These are phyloP conservation scores for Norana najaformis DNA, from an alignment of 2,888 invertebrate species.

Conservation along the genomic window DNA sequence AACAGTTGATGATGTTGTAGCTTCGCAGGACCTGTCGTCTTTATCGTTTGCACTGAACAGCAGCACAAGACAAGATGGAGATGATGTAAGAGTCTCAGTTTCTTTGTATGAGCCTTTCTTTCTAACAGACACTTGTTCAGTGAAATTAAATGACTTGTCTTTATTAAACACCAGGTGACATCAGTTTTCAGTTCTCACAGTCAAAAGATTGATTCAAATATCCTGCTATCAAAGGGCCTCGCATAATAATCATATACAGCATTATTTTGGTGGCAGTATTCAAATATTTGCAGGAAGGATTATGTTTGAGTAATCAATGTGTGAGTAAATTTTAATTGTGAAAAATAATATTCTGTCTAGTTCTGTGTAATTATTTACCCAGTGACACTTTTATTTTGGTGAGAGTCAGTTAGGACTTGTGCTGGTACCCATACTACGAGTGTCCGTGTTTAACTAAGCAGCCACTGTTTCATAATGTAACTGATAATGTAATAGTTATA, in stretches of 20 bases:
- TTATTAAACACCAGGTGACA: background rate
- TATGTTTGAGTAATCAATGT: background rate
- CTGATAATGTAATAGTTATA: background rate
- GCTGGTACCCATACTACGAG: background rate
- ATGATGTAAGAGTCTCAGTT: background rate
- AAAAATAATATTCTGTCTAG: background rate
- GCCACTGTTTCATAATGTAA: background rate
- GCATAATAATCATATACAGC: background rate
- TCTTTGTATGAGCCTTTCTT: background rate
- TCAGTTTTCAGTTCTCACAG: background rate
- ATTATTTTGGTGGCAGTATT: background rate
- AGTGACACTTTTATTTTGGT: background rate
- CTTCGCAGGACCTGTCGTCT: background rate
- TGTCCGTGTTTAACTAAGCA: background rate
- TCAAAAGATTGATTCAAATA: background rate
- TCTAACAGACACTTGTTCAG: background rate
- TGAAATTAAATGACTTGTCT: background rate
- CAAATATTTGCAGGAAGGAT: background rate
- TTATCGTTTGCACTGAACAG: background rate
- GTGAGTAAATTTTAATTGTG: background rate
- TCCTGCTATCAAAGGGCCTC: background rate
- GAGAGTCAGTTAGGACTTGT: background rate
- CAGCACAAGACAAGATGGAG: slow-evolving; percentile 10
- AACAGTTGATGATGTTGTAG: slow-evolving; percentile 14
- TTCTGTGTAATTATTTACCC: background rate